Evolutionary conservation across 2,888 invertebrate species (phyloP), one percentile per base, ranked within the genome.

Genomic region (Rhingia campestris): DNA sequence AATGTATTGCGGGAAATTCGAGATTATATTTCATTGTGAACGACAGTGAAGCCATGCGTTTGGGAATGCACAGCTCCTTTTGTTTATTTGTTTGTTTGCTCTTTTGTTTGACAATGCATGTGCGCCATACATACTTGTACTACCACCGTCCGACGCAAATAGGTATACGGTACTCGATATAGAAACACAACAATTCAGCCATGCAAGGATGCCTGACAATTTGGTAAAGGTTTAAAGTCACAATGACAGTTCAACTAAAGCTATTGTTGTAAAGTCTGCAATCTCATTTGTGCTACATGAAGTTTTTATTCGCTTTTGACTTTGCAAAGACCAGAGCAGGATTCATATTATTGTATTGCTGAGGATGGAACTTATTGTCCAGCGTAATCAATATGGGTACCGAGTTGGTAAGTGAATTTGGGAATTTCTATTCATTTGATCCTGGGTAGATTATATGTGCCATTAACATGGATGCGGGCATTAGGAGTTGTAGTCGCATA

Each of bases 21-120:
- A 75, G 80, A 70, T 80, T 84, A 84, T 84, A 84, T 84, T 80
- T 84, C 80, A 84, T 84, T 80, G 84, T 70, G 80, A 84, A 84
- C 80, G 84, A 80, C 84, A 82, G 67, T 73, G 59, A 43, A 77
- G 61, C 41, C 66, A 79, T 74, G 79, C 82, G 69, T 64, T 72
- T 63, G 63, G 72, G 67, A 63, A 69, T 77, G 64, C 59, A 39
- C 9, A 47, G 49, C n/a, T 74, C 74, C 74, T 74, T 80, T 66
- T 82, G 72, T 82, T 69, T 74, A 58, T 69, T 79, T 54, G 56
- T 56, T 63, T 73, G 41, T 58, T 49, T 73, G 67, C 30, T 59
- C 64, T 45, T 64, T 77, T 43, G 77, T 61, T 81, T 84, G 74
- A 84, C 74, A 79, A 37, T 53, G 39, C 61, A 76, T 39, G 49